Percentiles rank a stretch among this genome's conserved stretches.
Conservation (phyloP, 1,140 invertebrate species). For the Tenebrio molitor region DNA sequence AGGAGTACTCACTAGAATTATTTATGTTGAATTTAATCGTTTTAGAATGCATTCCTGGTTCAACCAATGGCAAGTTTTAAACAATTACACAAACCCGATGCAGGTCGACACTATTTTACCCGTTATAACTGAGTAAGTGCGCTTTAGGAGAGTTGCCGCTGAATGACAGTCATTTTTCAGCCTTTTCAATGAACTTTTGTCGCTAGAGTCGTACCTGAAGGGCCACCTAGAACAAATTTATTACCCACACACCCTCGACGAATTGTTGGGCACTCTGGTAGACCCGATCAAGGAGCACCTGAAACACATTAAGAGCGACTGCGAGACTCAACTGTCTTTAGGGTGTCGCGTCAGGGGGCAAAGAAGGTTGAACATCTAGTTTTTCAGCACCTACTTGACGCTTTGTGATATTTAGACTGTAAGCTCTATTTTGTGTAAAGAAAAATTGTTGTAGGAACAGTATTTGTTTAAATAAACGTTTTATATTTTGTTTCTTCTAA, state of each 20-base stretch:
- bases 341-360: constrained; percentile 64
- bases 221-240: constrained; percentile 70
- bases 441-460: not conserved
- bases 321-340: constrained; percentile 65
- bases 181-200: constrained; percentile 69
- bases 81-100: constrained; percentile 76
- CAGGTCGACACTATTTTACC: constrained; percentile 74
- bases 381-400: not conserved
- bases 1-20: not conserved
- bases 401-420: constrained; percentile 21
- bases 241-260: constrained; percentile 69
- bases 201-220: constrained; percentile 70
- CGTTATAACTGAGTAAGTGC: constrained; percentile 70
- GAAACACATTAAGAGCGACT: constrained; percentile 68
- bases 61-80: constrained; percentile 77
- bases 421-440: constrained; percentile 25
- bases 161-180: constrained; percentile 63
- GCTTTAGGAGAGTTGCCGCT: not conserved
- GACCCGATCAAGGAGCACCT: constrained; percentile 69
- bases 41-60: constrained; percentile 78
- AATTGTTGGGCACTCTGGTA: constrained; percentile 72
- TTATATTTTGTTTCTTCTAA: constrained; percentile 26
- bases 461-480: constrained; percentile 18
- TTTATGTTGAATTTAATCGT: constrained; percentile 46
- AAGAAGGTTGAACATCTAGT: constrained; percentile 57